Evolutionary conservation across 2,888 invertebrate species (phyloP), one percentile per base, ranked within the genome.

Genomic region (Ectemnius lituratus): DNA sequence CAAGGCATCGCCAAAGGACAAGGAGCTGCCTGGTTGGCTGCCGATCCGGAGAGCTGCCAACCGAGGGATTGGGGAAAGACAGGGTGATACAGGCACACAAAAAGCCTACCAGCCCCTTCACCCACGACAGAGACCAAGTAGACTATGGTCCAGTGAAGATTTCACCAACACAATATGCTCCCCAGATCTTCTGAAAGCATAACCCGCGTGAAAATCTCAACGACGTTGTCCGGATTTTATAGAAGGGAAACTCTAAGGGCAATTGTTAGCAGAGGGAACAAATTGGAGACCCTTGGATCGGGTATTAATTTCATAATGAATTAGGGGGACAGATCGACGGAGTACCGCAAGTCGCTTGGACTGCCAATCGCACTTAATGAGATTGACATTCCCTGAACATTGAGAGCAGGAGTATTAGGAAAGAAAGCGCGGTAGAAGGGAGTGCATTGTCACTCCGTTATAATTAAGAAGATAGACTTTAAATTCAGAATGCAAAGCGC

Each of bases 391-490:
- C 58, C 8, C 61, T 67, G 65, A 67, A 60, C 16, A 58, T 62
- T 20, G 60, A 37, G 59, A 75, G 63, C 59, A 69, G 60, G 63
- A 62, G 62, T 37, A 62, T 67, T 46, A 58, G 28, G 66, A 58
- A 64, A 56, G 64, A 61, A 66, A 71, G 62, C 66, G 60, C 49
- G 70, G 57, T 6, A 28, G 61, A 47, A 63, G 66, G 65, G 69
- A 69, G 69, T 68, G 79, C 84, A 86, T 86, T 86, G 84, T 87
- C 86, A 81, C 85, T 82, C 83, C 81, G 84, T 89, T 86, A 88
- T 88, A 90, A 89, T 90, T 90, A 89, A 88, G 89, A 89, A 89
- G 87, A 88, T 88, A 89, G 88, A 87, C 88, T 86, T 87, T 86
- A 88, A 88, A 89, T 89, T 88, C 84, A 71, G 80, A 72, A 75